Evolutionary conservation across 2,113 vertebrate genomes (phyloP), one percentile per base, ranked within the genome.

Genomic region (Macrotus californicus): DNA sequence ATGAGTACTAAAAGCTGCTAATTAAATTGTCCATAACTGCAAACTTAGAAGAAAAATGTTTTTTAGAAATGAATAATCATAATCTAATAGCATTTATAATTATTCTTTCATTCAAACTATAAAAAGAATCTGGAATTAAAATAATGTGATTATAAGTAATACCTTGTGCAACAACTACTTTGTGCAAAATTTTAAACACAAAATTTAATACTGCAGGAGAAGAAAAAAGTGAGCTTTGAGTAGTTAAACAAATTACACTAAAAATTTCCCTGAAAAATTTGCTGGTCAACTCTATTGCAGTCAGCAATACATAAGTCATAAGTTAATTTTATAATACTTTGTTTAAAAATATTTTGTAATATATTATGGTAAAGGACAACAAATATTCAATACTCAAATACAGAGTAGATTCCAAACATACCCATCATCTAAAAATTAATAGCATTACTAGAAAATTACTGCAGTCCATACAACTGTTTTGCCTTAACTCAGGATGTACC

Each of bases 11-110:
- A 93, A 85, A 54, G 36, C 19, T 50, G 36, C 41, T 77, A 67
- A 85, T 36, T 77, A 2, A 70, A 67, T 87, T 92, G 66, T 80
- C 50, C n/a, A 80, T 16, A 77, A 79, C 7, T 76, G 9, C 12
- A 94, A 76, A 61, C 87, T 76, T 90, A n/a, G 69, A 70, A 81
- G 75, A 82, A 88, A 87, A 91, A 48, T 81, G 31, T 14, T 87
- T 73, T 94, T 73, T 72, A 80, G 46, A 4, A 80, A 91, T 72
- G 50, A 84, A 89, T 64, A 73, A 73, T 80, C 19, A 76, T 26
- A 48, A 41, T 73, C 52, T 34, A 83, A 95, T 67, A 50, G 31
- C 1, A 39, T 79, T 82, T 92, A 56, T 41, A 26, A 39, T 34
- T 59, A 76, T 85, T 66, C 29, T 59, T 91, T 81, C 54, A 75